These are phyloP conservation scores for Macropus fuliginosus DNA, from an alignment of 2,797 vertebrate species.

Conservation along the genomic window DNA sequence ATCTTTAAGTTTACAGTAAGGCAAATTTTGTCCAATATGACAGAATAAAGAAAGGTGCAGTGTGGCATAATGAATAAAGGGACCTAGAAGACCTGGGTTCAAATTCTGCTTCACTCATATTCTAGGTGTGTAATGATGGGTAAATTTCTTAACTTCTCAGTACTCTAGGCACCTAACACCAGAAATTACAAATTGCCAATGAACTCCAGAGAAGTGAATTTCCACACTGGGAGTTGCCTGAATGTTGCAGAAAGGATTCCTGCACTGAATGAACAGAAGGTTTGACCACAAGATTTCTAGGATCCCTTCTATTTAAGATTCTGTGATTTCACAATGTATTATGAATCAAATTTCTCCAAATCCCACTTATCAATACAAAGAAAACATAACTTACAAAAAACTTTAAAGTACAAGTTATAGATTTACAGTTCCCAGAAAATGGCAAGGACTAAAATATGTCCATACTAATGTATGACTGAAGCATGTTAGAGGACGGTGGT, in stretches of 20 bases:
- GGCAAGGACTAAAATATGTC: not conserved
- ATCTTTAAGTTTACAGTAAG: not conserved
- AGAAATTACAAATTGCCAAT: not conserved
- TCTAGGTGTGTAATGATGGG: constrained; percentile 1
- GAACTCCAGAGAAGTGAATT: not conserved
- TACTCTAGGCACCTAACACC: not conserved
- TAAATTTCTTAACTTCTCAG: not conserved
- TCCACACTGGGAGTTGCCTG: not conserved
- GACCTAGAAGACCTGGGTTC: constrained; percentile 44
- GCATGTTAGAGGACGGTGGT: not conserved
- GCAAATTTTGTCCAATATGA: not conserved
- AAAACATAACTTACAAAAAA: not conserved
- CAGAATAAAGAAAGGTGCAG: constrained; percentile 33
- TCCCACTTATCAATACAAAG: not conserved
- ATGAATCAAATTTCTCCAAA: not conserved
- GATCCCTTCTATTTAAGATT: not conserved
- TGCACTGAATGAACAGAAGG: not conserved
- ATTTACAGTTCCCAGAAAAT: not conserved
- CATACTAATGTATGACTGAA: not conserved
- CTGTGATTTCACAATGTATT: not conserved
- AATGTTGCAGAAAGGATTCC: not conserved
- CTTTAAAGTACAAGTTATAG: not conserved
- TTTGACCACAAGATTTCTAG: not conserved
- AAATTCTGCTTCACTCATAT: constrained; percentile 35
- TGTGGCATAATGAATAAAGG: not conserved